Conservation (phyloP, 2,797 vertebrate species). For the Acridotheres tristis region DNA sequence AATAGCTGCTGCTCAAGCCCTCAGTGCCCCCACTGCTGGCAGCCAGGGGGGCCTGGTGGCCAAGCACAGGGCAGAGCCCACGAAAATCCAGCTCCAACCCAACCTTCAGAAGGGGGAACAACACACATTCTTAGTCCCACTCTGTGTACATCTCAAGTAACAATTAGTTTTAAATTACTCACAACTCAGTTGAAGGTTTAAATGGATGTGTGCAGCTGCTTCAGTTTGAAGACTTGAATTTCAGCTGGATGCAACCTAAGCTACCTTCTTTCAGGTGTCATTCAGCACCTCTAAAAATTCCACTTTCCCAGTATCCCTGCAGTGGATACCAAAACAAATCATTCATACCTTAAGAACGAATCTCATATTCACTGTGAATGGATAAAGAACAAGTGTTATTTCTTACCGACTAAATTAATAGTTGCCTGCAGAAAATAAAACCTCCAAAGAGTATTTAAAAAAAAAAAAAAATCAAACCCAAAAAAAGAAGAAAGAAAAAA, state of each 20-base stretch:
- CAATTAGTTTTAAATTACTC: conserved; percentile 64
- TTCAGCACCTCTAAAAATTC: background rate
- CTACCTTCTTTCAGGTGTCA: background rate
- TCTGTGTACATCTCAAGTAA: conserved; percentile 1
- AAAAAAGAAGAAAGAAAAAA: too few relatives aligned
- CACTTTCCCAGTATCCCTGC: background rate
- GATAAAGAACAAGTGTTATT: background rate
- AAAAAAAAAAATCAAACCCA: too few relatives aligned
- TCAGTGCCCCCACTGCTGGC: accelerated
- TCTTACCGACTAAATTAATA: background rate
- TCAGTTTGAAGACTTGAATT: background rate
- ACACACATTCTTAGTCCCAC: background rate
- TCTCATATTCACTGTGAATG: background rate
- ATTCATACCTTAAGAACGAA: background rate
- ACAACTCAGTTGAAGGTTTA: conserved; percentile 49
- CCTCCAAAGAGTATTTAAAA: background rate
- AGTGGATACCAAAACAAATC: background rate
- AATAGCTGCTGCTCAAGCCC: background rate
- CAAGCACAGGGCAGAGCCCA: background rate
- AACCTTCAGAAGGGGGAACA: background rate
- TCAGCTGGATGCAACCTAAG: background rate
- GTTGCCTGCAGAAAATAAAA: background rate
- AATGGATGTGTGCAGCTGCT: background rate
- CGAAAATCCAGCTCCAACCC: background rate
- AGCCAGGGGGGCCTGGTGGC: background rate